Conservation (phyloP, 2,113 vertebrate genomes). For the Chelonoidis abingdonii region DNA sequence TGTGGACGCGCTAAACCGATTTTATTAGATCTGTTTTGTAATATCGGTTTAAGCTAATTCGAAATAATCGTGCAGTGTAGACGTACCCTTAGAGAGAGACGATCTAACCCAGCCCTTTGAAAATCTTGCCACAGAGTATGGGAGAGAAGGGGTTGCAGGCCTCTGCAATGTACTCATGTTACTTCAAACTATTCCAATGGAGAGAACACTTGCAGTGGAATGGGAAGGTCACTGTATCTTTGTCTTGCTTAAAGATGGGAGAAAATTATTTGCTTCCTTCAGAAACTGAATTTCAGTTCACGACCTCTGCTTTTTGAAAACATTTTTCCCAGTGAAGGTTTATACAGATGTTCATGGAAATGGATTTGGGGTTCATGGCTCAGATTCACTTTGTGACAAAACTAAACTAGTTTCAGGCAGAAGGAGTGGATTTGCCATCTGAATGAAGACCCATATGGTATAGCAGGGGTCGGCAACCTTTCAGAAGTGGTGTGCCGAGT, state of each 20-base stretch:
- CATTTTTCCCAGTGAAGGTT: not conserved
- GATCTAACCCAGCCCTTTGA: not conserved
- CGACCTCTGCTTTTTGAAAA: not conserved
- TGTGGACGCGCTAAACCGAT: no score
- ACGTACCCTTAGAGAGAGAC: not conserved
- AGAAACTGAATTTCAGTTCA: not conserved
- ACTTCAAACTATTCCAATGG: not conserved
- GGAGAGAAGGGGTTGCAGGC: not conserved
- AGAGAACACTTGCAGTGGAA: not conserved
- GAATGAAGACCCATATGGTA: not conserved
- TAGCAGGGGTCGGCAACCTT: no score
- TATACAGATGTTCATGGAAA: not conserved
- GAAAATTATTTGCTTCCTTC: not conserved
- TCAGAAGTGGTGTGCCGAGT: no score
- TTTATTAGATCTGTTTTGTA: no score
- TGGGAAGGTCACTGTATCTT: not conserved
- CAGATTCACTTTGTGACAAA: not conserved
- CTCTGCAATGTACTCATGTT: not conserved
- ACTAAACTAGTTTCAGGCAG: not conserved
- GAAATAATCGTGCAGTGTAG: no score
- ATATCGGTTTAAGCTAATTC: no score
- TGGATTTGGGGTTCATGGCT: not conserved
- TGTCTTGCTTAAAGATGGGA: not conserved
- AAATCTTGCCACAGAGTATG: not conserved
- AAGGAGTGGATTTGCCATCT: not conserved